A percentile compares a stretch with the other conserved stretches of the same genome.
Conservation (phyloP, 2,888 invertebrate genomes). For the Helicoverpa assulta region DNA sequence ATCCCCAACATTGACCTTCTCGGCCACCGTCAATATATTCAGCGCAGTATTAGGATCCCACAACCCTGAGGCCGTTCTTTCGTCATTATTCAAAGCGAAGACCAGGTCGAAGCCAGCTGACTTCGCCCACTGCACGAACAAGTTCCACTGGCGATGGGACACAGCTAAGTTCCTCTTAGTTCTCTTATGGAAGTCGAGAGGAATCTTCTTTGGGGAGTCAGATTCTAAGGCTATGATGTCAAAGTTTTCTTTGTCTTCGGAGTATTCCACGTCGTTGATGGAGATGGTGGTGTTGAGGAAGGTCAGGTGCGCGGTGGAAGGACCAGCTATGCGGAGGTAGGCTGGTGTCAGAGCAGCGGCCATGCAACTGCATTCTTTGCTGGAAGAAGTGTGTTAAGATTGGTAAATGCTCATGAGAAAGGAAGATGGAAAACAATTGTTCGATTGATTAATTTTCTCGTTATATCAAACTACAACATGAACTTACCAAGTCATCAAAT, state of each 20-base stretch:
- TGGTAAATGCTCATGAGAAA: not conserved
- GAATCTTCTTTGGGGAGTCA: constrained; percentile 44
- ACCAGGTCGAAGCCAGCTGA: constrained; percentile 91
- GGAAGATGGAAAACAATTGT: not conserved
- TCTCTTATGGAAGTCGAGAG: constrained; percentile 17
- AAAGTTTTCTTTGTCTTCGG: constrained; percentile 34
- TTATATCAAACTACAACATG: not conserved
- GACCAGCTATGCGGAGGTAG: constrained; percentile 93
- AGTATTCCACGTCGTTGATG: constrained; percentile 67
- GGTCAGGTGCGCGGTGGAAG: constrained; percentile 88
- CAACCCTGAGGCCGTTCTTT: constrained; percentile 83
- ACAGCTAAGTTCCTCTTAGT: constrained; percentile 66
- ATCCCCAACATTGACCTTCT: constrained; percentile 91
- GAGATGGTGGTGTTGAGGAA: constrained; percentile 81
- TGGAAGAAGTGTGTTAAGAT: constrained; percentile 70
- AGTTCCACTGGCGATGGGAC: constrained; percentile 75
- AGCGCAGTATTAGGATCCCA: constrained; percentile 93
- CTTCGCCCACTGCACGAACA: constrained; percentile 87
- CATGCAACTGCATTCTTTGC: constrained; percentile 91
- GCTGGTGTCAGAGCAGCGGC: constrained; percentile 93
- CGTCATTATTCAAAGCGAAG: constrained; percentile 92
- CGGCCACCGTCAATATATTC: constrained; percentile 92
- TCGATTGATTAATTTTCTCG: not conserved
- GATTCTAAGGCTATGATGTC: constrained; percentile 46
- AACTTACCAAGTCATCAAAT: not conserved